Evolutionary conservation across 2,888 invertebrate species (phyloP), one percentile per base, ranked within the genome.

Genomic region (Catocala nupta): DNA sequence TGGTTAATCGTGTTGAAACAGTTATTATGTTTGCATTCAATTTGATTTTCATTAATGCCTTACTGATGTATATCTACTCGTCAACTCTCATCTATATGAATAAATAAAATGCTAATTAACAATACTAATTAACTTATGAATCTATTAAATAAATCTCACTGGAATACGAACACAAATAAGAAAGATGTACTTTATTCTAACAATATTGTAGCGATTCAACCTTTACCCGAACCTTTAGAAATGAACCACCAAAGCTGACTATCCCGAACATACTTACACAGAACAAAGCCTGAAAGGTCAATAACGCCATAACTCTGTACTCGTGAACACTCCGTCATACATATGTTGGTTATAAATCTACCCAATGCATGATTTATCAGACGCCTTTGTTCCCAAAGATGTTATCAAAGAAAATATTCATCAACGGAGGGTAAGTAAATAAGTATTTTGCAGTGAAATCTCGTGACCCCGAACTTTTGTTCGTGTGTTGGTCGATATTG

Each of bases 211-310:
- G 52, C n/a, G 33, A 45, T 11, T 48, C 42, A 48, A 68, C 52
- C 49, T 63, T 33, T 63, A 62, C 11, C 48, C 39, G 57, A 65
- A 63, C 59, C 65, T 62, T 70, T 68, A 62, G 59, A 54, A 65
- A 63, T 55, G 55, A 57, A 56, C 34, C 45, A 56, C 60, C 44
- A 16, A 11, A 57, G 61, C 71, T 52, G 67, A 63, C 45, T 51
- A 36, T 65, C 39, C 47, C 71, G 49, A 48, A 65, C 51, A 58
- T 39, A 53, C 55, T 53, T 43, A 36, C 13, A 33, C 48, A 50
- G 59, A 76, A 76, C 72, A 77, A 69, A 59, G 67, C 67, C 39
- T 39, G 25, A 50, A 74, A 75, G 78, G 75, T 76, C 75, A 78
- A 77, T 70, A 75, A 48, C 61, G 52, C 68, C 13, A 68, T 78